Evolutionary conservation across 1,140 invertebrate genomes (phyloP), one percentile per base, ranked within the genome.

Genomic region (Drosophila chauvacae): DNA sequence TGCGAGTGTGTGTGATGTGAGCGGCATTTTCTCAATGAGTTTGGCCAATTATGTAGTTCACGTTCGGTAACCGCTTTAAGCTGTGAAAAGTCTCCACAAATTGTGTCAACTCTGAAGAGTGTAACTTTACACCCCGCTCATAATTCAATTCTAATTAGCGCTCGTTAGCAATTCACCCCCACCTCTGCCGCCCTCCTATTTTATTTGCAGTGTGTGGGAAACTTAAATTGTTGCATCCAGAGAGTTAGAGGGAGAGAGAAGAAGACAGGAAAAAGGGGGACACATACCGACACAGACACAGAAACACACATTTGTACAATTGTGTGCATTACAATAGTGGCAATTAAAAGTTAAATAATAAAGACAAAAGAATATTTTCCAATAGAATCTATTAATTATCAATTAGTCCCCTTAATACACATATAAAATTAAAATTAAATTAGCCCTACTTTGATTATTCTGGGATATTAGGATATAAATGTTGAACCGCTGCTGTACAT

Each of bases 171-270:
- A 41, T 42, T 48, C 39, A 28, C 50, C 69, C 35, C 16, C 23
- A 20, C 66, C 41, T n/a, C 48, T 39, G 3, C 20, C 42, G 26
- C 30, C 20, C 37, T 23, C 39, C 2, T 20, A 14, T 47, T 56
- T 35, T 53, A 65, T 70, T 65, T 85, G 64, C 56, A 64, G 47
- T 81, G 82, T 86, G 83, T 87, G 83, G 83, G 82, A 86, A 87
- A 55, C 53, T 69, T 87, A 79, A 86, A 80, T 87, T 87, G 79
- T 82, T 85, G 82, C 83, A 83, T 80, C 51, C 45, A 65, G 44
- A 35, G 41, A 26, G 60, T 33, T 30, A 44, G 13, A 50, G 37
- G 18, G 20, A 39, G 28, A 61, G 5, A 59, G 11, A 33, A 42
- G 23, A 23, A 56, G 16, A 23, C 33, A 33, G 37, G 16, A 45